Base-by-base conservation (phyloP, 2,797 vertebrate genomes). In the Cirrhinus mrigala region DNA sequence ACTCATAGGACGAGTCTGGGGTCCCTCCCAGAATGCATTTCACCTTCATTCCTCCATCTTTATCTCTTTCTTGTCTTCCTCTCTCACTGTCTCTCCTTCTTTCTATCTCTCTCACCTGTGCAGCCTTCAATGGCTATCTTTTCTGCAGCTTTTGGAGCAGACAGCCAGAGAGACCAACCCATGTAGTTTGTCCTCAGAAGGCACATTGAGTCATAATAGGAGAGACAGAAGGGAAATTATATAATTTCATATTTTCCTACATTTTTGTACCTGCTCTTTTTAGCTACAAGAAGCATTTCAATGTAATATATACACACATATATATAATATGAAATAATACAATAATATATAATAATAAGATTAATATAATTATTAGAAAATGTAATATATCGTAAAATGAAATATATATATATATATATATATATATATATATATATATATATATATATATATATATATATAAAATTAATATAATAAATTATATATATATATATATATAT, bases 71-170 rank as follows among this genome's bases (percentile, higher is more conserved):
- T 20, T 48, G 5, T 73, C 66, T 40, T 71, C 20, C 68, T 40
- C 56, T 68, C 22, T 44, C 10, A 76, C 22, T 78, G n/a, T 62
- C 50, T 78, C 20, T 90, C 86, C 85, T 29, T 69, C 90, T 91
- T 89, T 93, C 91, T 90, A 87, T 90, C 14, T 22, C 46, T 89
- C 88, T 85, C 40, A 90, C 91, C 93, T 95, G 96, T 96, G 96
- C 95, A 95, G 96, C 96, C 97, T 97, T 98, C 97, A 97, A 96
- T 92, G 96, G 95, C 95, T 95, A 93, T 94, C 89, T 81, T 89
- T 90, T 97, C 96, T 97, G 97, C 96, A 96, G 96, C 94, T 94
- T 92, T 93, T 94, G 70, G 90, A 96, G 95, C 94, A 94, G 95
- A 94, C 95, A 97, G 95, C 94, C 94, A 93, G 95, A 90, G 90